Evolutionary conservation across 2,888 invertebrate genomes (phyloP).

Genomic region (Drosophila anomalata): DNA sequence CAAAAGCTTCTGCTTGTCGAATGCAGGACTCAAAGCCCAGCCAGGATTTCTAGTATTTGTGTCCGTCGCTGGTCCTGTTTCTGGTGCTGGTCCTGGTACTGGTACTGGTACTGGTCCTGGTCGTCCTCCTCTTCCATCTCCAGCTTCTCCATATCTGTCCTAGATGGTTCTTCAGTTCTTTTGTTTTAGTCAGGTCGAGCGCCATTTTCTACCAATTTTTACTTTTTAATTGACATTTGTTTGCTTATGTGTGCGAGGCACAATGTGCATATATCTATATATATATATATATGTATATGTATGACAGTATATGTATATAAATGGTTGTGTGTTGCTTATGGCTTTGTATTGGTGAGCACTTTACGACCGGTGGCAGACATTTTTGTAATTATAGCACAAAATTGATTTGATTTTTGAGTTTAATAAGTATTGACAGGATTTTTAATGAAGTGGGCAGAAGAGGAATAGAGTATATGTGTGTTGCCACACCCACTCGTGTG

Average conservation of each 20-base stretch:
- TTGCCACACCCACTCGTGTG: conserved; percentile 6
- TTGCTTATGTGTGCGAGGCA: conserved; percentile 44
- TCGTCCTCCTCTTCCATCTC: not conserved
- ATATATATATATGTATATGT: not conserved
- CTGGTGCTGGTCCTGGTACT: not conserved
- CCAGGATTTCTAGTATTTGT: conserved; percentile 26
- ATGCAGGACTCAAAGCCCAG: conserved; percentile 29
- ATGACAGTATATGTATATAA: conserved; percentile 1
- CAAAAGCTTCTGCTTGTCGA: conserved; percentile 49
- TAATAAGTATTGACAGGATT: conserved; percentile 78
- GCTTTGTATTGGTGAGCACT: conserved; percentile 53
- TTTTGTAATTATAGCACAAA: conserved; percentile 77
- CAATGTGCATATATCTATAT: not conserved
- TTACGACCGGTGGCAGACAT: conserved; percentile 72
- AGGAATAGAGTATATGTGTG: not conserved
- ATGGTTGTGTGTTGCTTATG: conserved; percentile 23
- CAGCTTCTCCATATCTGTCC: conserved; percentile 21
- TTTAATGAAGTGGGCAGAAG: conserved; percentile 60
- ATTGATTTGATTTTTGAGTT: conserved; percentile 78
- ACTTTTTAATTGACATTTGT: conserved; percentile 79
- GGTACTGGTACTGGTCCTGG: not conserved
- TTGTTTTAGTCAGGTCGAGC: conserved; percentile 70
- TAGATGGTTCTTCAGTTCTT: conserved; percentile 41
- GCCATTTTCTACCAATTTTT: conserved; percentile 77
- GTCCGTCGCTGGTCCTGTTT: conserved; percentile 7